Base-by-base conservation (phyloP, 2,888 invertebrate species). In the Chaetoderma sp. region DNA sequence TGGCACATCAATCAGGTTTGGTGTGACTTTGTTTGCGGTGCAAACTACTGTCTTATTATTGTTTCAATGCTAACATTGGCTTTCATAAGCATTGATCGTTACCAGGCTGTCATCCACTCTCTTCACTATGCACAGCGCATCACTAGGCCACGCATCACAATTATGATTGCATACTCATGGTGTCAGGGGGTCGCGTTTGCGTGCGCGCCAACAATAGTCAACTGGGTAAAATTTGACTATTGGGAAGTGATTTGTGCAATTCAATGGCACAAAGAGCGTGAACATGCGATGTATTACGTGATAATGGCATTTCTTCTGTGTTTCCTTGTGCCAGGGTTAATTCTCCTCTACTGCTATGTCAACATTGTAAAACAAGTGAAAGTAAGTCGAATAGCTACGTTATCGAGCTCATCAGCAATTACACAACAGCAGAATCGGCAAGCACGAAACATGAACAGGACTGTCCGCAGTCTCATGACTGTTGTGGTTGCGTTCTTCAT, bases 211-310 rank as follows among this genome's bases (percentile, higher is more conserved):
- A 65, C 79, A 5, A 36, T 76, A 3, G 49, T 70, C 5, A 55
- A 70, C 33, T 85, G 85, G 85, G 71, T 84, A 1, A 63, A 77
- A n/a, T 85, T 79, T 63, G 85, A 85, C 69, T 85, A 85, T 71
- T 83, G 83, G 82, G 85, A 85, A 57, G 78, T 75, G 4, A 74
- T 82, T 13, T 85, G 85, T 70, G 85, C 85, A 2, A 83, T 85
- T 39, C 74, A 79, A 50, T 85, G 85, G 85, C 76, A 77, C 25
- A 58, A 64, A 5, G 68, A 81, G 36, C 61, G 72, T 18, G 39
- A 68, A 3, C 39, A 67, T 3, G 74, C 79, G 1, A 54, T 82
- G 1, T 73, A 73, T 33, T 85, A 84, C 57, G 85, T 85, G 25
- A 70, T 80, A 16, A 49, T 76, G 0, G 84, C 83, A 5, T 83